Evolutionary conservation across 2,797 vertebrate genomes (phyloP), one percentile per base, ranked within the genome.

Genomic region (Sarcoramphus papa): DNA sequence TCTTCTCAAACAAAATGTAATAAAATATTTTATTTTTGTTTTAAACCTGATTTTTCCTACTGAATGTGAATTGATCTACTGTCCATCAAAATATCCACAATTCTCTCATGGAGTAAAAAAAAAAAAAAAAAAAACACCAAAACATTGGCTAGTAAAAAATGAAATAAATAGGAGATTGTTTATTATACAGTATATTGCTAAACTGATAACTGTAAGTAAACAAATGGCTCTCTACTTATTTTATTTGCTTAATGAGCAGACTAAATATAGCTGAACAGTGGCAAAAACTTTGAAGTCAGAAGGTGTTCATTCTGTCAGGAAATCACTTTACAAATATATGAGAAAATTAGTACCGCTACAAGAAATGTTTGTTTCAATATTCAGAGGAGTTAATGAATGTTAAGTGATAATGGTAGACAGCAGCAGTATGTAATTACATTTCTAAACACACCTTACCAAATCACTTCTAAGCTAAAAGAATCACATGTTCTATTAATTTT

Each of bases 401-500:
- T 94, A 98, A 95, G 70, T 90, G 94, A 95, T 94, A 97, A 95
- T 45, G 69, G 43, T 91, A 97, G 80, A 94, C 77, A 95, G 83
- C 68, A 94, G 88, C 88, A 96, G 67, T 87, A 91, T 75, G 93
- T 95, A 97, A 97, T 95, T 94, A 94, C 48, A 97, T 86, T 97
- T 96, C 92, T 91, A 88, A 97, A 96, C 86, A 67, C 79, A 70
- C 72, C 92, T 96, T 83, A 96, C 64, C 84, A 91, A 96, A 97
- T 94, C 82, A 90, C 64, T 95, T 79, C n/a, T 78, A 93, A 87
- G 63, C 64, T 93, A 93, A 94, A 94, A 93, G 88, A 96, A 86
- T 88, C 80, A 87, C 95, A 81, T 67, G 31, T 95, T 93, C 92
- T 91, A 97, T 97, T 97, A 95, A 96, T 95, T 97, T 92, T 95